Percentiles rank a stretch among this genome's conserved stretches.
Conservation (phyloP, 1,140 invertebrate genomes). For the Drosophila novamexicana region DNA sequence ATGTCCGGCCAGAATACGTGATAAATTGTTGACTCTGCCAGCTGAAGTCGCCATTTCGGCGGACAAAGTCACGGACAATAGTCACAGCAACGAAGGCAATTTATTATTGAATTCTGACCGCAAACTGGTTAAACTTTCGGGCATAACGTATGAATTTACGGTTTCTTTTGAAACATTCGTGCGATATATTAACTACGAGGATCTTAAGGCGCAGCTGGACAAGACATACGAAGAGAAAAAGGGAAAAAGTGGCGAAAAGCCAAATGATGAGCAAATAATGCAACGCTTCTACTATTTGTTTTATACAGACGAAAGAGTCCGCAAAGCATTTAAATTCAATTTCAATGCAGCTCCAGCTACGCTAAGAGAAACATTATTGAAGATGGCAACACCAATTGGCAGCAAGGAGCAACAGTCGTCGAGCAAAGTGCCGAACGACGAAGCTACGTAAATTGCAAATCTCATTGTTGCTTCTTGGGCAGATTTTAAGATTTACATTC, state of each 20-base stretch:
- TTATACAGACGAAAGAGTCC: conserved; percentile 7
- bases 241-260: background rate
- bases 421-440: background rate
- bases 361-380: background rate
- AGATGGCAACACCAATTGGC: background rate
- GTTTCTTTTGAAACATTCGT: conserved; percentile 26
- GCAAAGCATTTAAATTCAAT: conserved; percentile 18
- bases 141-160: conserved; percentile 15
- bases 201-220: conserved; percentile 11
- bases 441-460: background rate
- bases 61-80: background rate
- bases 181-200: conserved; percentile 16
- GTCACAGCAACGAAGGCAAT: background rate
- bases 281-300: conserved; percentile 23
- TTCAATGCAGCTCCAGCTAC: conserved; percentile 22
- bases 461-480: background rate
- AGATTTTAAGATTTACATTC: background rate
- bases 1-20: conserved; percentile 31
- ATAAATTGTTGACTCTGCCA: conserved; percentile 31
- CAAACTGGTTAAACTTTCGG: background rate
- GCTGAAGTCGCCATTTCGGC: background rate
- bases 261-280: background rate
- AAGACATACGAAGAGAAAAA: background rate
- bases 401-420: no score
- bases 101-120: background rate